Evolutionary conservation across 2,113 vertebrate genomes (phyloP).

Genomic region (Tor tambroides): DNA sequence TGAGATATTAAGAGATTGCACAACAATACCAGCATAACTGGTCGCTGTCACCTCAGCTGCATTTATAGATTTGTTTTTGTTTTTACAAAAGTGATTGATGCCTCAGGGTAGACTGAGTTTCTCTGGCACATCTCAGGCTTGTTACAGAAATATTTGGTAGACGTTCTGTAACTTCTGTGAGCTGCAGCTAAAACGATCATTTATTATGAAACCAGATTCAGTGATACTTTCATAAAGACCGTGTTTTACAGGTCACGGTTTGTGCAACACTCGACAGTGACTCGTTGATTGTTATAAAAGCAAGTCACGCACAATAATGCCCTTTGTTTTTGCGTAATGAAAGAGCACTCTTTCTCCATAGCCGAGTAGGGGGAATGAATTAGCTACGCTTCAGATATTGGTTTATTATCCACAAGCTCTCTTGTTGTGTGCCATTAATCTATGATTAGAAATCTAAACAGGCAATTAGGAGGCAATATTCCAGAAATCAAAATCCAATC

Average conservation of each 20-base stretch:
- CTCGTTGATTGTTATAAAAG: slow-evolving; percentile 13
- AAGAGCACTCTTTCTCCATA: slow-evolving; percentile 20
- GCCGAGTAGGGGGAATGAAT: slow-evolving; percentile 57
- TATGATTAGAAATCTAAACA: slow-evolving; percentile 67
- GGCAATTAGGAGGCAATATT: slow-evolving; percentile 54
- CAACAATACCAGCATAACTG: background rate
- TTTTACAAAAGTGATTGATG: background rate
- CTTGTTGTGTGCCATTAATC: slow-evolving; percentile 64
- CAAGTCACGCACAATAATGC: slow-evolving; percentile 6
- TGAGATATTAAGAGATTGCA: slow-evolving; percentile 18
- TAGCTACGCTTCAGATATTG: slow-evolving; percentile 61
- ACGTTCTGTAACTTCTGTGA: background rate
- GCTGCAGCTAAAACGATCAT: background rate
- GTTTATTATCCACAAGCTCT: slow-evolving; percentile 66
- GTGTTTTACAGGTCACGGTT: slow-evolving; percentile 41
- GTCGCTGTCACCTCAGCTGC: background rate
- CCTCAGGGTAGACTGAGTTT: background rate
- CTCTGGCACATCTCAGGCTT: background rate
- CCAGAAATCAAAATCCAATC: slow-evolving; percentile 59
- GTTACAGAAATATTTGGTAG: background rate
- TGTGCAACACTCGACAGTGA: background rate
- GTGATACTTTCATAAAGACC: background rate
- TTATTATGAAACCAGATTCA: slow-evolving; percentile 11
- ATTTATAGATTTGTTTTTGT: background rate
- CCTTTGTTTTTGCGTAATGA: slow-evolving; percentile 27